Conservation (phyloP, 2,797 vertebrate genomes). For the Glyptemys insculpta region DNA sequence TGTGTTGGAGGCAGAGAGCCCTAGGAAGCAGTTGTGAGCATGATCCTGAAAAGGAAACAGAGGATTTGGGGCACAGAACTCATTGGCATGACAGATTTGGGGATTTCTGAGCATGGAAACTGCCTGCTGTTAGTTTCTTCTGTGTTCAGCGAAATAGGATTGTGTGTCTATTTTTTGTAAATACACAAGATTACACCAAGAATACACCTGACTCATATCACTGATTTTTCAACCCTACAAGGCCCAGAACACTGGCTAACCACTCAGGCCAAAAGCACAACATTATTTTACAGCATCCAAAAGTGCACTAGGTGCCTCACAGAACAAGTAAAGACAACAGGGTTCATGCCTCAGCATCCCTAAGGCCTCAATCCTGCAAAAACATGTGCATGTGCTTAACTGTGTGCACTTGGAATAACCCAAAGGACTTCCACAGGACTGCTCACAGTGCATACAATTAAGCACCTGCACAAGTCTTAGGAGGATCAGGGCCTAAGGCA, state of each 20-base stretch:
- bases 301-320: background rate
- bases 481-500: background rate
- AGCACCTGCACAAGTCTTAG: background rate
- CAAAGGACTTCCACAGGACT: background rate
- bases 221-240: background rate
- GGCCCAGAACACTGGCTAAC: background rate
- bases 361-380: background rate
- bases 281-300: background rate
- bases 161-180: background rate
- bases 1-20: background rate
- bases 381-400: background rate
- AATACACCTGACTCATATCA: background rate
- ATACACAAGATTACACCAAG: background rate
- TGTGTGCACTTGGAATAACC: background rate
- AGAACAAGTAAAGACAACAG: background rate
- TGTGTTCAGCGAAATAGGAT: background rate
- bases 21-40: background rate
- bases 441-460: background rate
- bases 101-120: background rate
- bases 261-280: background rate
- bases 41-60: background rate
- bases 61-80: background rate
- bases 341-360: background rate
- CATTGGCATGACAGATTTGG: background rate
- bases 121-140: rapidly evolving